These are phyloP conservation scores for Branchipolynoe longqiensis DNA, from an alignment of 2,888 invertebrate species.

Conservation along the genomic window DNA sequence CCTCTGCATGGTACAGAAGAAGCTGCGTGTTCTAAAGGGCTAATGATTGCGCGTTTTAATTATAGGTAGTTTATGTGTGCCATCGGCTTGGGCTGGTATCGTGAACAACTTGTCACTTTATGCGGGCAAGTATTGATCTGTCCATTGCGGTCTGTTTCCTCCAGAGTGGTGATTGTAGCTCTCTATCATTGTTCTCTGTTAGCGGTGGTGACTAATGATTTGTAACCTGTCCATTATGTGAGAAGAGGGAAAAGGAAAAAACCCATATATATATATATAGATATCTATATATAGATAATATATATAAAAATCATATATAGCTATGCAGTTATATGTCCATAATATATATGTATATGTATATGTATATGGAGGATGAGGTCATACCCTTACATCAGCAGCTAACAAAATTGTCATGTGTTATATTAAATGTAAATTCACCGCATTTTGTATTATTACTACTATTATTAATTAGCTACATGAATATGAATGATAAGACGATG, in stretches of 20 bases:
- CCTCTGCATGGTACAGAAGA: no score
- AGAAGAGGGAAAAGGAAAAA: no score
- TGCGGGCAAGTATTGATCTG: no score
- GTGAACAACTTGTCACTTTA: no score
- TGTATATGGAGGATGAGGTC: constrained; percentile 7
- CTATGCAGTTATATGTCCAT: background rate
- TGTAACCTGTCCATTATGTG: no score
- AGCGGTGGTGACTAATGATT: constrained; percentile 27
- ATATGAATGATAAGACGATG: constrained; percentile 1
- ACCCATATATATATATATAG: no score
- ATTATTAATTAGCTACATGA: background rate
- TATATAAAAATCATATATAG: constrained; percentile 26
- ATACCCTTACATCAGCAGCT: constrained; percentile 33
- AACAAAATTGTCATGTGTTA: constrained; percentile 30
- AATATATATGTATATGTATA: constrained; percentile 6
- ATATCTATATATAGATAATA: constrained; percentile 14
- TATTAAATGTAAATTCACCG: constrained; percentile 30
- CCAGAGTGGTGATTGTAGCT: no score
- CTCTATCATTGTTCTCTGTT: constrained; percentile 3
- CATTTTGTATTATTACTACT: constrained; percentile 12
- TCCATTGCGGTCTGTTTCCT: no score
- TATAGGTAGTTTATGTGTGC: no score
- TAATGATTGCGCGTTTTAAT: no score
- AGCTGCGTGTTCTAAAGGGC: no score
- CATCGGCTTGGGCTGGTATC: no score